Evolutionary conservation across 2,888 invertebrate genomes (phyloP), one percentile per base, ranked within the genome.

Genomic region (Agrotis clavis): DNA sequence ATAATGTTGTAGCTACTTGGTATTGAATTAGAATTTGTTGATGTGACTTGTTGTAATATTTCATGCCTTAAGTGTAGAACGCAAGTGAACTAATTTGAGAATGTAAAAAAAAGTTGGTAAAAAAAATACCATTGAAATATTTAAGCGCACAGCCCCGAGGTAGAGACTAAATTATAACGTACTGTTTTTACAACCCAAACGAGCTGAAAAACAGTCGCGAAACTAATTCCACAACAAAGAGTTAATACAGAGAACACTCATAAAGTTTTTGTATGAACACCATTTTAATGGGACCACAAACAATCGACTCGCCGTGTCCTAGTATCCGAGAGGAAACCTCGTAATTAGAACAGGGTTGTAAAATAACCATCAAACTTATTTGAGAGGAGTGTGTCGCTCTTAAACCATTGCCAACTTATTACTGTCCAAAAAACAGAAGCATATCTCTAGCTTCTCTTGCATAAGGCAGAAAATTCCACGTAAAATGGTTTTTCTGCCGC

Each of bases 321-420:
- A 94, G 92, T 92, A 89, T 91, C 81, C 81, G 83, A 92, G 91
- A 94, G 93, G 94, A 94, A 94, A 94, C 93, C 91, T 92, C 90
- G 91, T 94, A 95, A 96, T 96, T 96, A 95, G 93, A 93, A 92
- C 92, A 90, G 88, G 92, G 94, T 90, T 90, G 92, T 96, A 96
- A 96, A 96, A 96, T 91, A 94, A 92, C 95, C 95, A 95, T 96
- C 94, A 96, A 95, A 94, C 90, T 90, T 89, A 92, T 91, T 92
- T 90, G 87, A 90, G 92, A 94, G 90, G 92, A 92, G 89, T 91
- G 90, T 90, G 90, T 90, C 91, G 91, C 83, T 90, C 88, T 92
- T 91, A 92, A 92, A 88, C 86, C 75, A 76, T 79, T 71, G 82
- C 85, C 85, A 87, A 84, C 56, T 65, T 67, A 67, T 79, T 65